Evolutionary conservation across 2,113 vertebrate genomes (phyloP).

Genomic region (Oncorhynchus kisutch): DNA sequence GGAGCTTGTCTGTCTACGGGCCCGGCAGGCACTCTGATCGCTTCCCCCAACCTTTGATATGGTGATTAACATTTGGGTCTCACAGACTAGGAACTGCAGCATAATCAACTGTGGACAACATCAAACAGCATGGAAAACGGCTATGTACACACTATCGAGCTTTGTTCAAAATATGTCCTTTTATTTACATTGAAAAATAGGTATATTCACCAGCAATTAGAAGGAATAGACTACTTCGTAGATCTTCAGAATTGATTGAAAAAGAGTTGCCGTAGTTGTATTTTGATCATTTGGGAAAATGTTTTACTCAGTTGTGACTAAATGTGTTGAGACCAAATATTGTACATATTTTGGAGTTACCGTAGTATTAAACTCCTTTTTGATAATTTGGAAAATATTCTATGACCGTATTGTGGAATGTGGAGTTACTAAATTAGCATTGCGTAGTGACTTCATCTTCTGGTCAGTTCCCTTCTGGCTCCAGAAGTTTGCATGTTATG

Average conservation of each 20-base stretch:
- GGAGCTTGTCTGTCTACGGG: conserved; percentile 17
- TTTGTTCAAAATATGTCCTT: conserved; percentile 1
- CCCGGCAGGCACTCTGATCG: conserved; percentile 30
- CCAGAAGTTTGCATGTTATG: too few relatives aligned
- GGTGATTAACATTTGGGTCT: conserved; percentile 57
- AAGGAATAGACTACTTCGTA: background rate
- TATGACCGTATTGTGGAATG: too few relatives aligned
- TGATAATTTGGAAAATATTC: too few relatives aligned
- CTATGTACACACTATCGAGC: background rate
- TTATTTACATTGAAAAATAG: background rate
- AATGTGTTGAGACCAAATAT: background rate
- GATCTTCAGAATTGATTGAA: background rate
- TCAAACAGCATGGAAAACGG: background rate
- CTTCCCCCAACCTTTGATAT: conserved; percentile 62
- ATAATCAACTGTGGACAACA: background rate
- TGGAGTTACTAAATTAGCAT: too few relatives aligned
- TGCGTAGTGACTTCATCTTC: too few relatives aligned
- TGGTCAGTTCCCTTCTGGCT: too few relatives aligned
- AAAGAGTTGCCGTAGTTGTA: background rate
- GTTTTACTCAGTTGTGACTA: background rate
- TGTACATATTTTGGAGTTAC: background rate
- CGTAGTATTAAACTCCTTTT: too few relatives aligned
- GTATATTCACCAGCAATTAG: background rate
- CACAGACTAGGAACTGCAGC: background rate
- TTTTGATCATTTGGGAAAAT: background rate